Base-by-base conservation (phyloP, 2,888 invertebrate species). In the Mesopsocus fuscifrons region DNA sequence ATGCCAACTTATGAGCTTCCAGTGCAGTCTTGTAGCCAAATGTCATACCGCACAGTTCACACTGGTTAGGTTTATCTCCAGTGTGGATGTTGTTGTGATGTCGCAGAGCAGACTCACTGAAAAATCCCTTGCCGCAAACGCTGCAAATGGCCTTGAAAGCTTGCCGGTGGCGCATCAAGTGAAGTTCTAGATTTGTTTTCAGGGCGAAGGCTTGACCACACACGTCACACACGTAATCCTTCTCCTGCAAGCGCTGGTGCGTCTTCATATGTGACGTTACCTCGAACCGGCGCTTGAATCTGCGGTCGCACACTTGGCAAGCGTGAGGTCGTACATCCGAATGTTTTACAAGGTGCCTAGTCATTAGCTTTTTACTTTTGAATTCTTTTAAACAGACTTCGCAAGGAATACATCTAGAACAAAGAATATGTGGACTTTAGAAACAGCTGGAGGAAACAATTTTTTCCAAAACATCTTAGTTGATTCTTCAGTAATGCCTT, bases 131-230 rank as follows among this genome's bases (percentile, higher is more conserved):
- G 9, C 43, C 46, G 32, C 49, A 49, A 2, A 44, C 38, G 13
- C 35, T 40, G 35, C 49, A 49, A n/a, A 41, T 33, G 2, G 45
- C 46, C 8, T 46, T 16, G 40, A 38, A 44, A 22, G 54, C 52
- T 3, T 51, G 53, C 6, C 47, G 42, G 16, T 49, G 49, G 34
- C 45, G 45, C 44, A 45, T 47, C 34, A 49, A 22, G 38, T 49
- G 49, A 8, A 48, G 51, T 40, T 56, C 58, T 17, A 63, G 48
- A 18, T 59, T 58, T 11, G 57, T 58, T 20, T 57, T 56, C 34
- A 57, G 52, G 2, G 55, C 55, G 44, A 62, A 64, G 11, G 54
- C 52, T 23, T 64, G 58, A 1, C 59, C 60, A 49, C 72, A 72
- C 11, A 65, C 59, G 2, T 63, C 57, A 44, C 72, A 72, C 2